Evolutionary conservation across 2,888 invertebrate species (phyloP).

Genomic region (Watsonalla cultraria): DNA sequence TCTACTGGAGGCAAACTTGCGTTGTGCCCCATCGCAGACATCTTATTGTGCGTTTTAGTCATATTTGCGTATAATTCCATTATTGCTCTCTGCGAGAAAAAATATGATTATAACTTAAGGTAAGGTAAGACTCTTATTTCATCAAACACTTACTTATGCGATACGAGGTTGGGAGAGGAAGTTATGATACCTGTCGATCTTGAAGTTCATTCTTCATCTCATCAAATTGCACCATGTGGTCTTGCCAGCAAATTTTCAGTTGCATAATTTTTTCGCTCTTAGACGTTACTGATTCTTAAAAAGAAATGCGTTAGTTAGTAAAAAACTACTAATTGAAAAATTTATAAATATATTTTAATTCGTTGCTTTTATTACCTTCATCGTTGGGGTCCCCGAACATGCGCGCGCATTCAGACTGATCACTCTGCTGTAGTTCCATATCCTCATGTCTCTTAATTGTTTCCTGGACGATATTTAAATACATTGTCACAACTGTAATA

Average conservation of each 20-base stretch:
- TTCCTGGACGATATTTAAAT: slow-evolving; percentile 31
- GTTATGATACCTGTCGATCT: slow-evolving; percentile 45
- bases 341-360: too few relatives aligned
- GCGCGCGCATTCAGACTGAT: slow-evolving; percentile 16
- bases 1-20: slow-evolving; percentile 43
- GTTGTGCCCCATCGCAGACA: slow-evolving; percentile 41
- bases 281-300: slow-evolving; percentile 38
- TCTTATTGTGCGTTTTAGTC: slow-evolving; percentile 42
- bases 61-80: slow-evolving; percentile 48
- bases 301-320: slow-evolving; percentile 2
- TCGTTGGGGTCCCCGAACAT: slow-evolving; percentile 21
- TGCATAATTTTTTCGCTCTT: slow-evolving; percentile 32
- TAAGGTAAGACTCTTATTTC: too few relatives aligned
- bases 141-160: too few relatives aligned
- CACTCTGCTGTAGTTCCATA: slow-evolving; percentile 30
- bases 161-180: neutral
- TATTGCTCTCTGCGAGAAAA: slow-evolving; percentile 39
- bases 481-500: neutral
- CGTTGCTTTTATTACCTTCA: slow-evolving; percentile 22
- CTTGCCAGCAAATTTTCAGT: slow-evolving; percentile 49
- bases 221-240: slow-evolving; percentile 47
- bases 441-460: slow-evolving; percentile 47
- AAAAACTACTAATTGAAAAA: neutral
- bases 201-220: slow-evolving; percentile 53
- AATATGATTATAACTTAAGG: too few relatives aligned